Percentiles rank a stretch among this genome's conserved stretches.
These are phyloP conservation scores for Hemistola chrysoprasaria DNA, from an alignment of 2,888 invertebrate genomes.

Conservation along the genomic window DNA sequence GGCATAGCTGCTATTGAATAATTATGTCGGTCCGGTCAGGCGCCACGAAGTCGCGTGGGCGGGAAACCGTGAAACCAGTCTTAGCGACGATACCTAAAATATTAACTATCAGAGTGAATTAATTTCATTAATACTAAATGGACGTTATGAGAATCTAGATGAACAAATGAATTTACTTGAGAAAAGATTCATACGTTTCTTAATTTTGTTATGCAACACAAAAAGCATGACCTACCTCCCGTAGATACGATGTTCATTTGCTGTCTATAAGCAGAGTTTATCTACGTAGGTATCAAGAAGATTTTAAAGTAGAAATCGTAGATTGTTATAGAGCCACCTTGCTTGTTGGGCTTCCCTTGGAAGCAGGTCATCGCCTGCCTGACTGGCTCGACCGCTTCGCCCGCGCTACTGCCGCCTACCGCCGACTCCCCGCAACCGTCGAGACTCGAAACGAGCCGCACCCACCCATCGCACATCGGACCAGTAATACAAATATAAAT, in stretches of 20 bases:
- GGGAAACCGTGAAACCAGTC: slow-evolving; percentile 80
- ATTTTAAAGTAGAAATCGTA: not conserved
- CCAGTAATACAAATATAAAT: slow-evolving; percentile 34
- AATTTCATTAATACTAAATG: not conserved
- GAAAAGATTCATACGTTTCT: no score
- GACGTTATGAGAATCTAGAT: no score
- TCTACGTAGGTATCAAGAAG: no score
- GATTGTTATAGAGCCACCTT: slow-evolving; percentile 15
- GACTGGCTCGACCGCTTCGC: slow-evolving; percentile 60
- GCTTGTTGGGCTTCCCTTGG: slow-evolving; percentile 61
- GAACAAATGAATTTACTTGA: no score
- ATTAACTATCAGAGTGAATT: slow-evolving; percentile 47
- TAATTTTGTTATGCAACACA: no score
- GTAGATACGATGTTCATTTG: no score
- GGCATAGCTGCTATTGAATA: slow-evolving; percentile 58
- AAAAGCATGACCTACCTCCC: no score
- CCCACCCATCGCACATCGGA: slow-evolving; percentile 42
- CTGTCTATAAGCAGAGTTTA: no score
- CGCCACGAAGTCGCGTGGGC: slow-evolving; percentile 79
- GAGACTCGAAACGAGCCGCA: slow-evolving; percentile 47
- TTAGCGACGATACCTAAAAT: slow-evolving; percentile 49
- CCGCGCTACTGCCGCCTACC: slow-evolving; percentile 41
- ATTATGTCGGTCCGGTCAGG: slow-evolving; percentile 61
- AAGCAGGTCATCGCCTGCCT: slow-evolving; percentile 73
- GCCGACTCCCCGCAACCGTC: slow-evolving; percentile 39